Conservation (phyloP, 2,888 invertebrate genomes). For the Eupithecia vulgata region DNA sequence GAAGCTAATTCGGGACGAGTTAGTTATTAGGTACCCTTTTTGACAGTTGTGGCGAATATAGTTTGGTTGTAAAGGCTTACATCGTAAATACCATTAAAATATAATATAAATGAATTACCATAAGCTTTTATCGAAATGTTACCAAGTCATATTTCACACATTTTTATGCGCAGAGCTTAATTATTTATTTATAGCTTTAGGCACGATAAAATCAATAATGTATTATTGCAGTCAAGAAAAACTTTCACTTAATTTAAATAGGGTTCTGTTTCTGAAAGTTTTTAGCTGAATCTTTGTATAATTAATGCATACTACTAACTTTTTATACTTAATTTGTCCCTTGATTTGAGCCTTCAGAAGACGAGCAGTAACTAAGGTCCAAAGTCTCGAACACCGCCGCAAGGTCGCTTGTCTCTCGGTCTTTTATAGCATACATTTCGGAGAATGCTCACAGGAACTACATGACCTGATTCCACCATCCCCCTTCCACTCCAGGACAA, state of each 20-base stretch:
- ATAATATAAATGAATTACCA: background rate
- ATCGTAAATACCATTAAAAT: background rate
- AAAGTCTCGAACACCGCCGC: too few relatives aligned
- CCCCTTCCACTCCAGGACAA: too few relatives aligned
- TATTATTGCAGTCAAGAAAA: background rate
- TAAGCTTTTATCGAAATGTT: constrained; percentile 4
- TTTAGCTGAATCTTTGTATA: too few relatives aligned
- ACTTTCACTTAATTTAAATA: background rate
- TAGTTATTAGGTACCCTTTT: background rate
- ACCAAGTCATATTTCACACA: constrained; percentile 7
- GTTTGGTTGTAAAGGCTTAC: background rate
- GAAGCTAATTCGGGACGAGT: background rate
- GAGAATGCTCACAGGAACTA: too few relatives aligned
- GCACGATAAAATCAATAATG: constrained; percentile 10
- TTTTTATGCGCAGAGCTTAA: constrained; percentile 11
- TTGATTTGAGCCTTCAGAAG: too few relatives aligned
- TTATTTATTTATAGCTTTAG: constrained; percentile 6
- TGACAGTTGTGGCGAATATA: background rate
- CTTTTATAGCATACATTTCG: too few relatives aligned
- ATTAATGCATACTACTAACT: too few relatives aligned
- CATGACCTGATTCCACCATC: too few relatives aligned
- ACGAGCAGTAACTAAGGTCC: too few relatives aligned
- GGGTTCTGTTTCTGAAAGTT: background rate
- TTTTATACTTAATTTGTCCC: too few relatives aligned
- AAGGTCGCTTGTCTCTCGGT: too few relatives aligned